Evolutionary conservation across 1,140 invertebrate genomes (phyloP).

Genomic region (Drosophila bifasciata): DNA sequence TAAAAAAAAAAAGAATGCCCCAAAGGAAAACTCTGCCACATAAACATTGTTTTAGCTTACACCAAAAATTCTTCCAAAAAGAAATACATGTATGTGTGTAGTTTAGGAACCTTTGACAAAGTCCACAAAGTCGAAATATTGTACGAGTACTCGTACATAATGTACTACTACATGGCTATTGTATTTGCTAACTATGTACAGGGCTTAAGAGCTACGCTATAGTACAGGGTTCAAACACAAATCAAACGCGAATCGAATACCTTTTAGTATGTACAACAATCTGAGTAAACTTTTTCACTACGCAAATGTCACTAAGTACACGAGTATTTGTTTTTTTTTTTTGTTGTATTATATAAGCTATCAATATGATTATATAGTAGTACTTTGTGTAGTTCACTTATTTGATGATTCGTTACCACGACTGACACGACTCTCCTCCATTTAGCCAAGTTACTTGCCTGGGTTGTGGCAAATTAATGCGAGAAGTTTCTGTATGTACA

Average conservation of each 20-base stretch:
- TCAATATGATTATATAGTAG: slow-evolving; percentile 35
- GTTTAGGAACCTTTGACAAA: slow-evolving; percentile 43
- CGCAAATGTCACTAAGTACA: neutral
- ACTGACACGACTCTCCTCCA: slow-evolving; percentile 12
- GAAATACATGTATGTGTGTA: slow-evolving; percentile 2
- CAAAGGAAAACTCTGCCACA: neutral
- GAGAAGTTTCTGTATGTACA: slow-evolving; percentile 58
- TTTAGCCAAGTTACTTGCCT: slow-evolving; percentile 38
- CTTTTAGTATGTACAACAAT: slow-evolving; percentile 44
- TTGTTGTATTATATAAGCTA: slow-evolving; percentile 19
- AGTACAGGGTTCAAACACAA: slow-evolving; percentile 34
- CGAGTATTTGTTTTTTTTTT: no score
- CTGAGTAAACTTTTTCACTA: slow-evolving; percentile 45
- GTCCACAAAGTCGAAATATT: slow-evolving; percentile 29
- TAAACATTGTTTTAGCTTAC: neutral
- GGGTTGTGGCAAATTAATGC: slow-evolving; percentile 47
- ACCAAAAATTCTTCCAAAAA: no score
- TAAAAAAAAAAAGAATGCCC: neutral
- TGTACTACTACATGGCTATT: no score
- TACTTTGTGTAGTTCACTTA: slow-evolving; percentile 20
- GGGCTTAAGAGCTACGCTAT: slow-evolving; percentile 39
- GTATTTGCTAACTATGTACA: slow-evolving; percentile 40
- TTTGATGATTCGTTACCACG: slow-evolving; percentile 22
- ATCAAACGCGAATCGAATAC: slow-evolving; percentile 15
- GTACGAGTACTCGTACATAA: slow-evolving; percentile 14